Evolutionary conservation across 2,797 vertebrate species (phyloP).

Genomic region (Cyprinodon diabolis): DNA sequence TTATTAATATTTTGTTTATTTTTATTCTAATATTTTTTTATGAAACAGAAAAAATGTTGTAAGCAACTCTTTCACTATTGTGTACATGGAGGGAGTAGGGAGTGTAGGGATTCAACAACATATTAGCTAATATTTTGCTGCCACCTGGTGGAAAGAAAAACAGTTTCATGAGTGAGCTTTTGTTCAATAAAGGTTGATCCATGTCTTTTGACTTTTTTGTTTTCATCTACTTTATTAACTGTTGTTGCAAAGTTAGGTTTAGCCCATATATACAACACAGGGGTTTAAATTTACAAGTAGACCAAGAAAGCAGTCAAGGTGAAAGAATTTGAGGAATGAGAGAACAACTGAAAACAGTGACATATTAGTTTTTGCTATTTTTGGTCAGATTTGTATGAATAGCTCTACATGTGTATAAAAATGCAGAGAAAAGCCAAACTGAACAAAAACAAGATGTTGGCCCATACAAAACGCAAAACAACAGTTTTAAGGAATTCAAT

Average conservation of each 20-base stretch:
- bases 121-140: conserved; percentile 36
- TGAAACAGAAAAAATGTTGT: not conserved
- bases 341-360: not conserved
- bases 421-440: not conserved
- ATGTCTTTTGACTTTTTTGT: not conserved
- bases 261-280: not conserved
- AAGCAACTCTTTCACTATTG: not conserved
- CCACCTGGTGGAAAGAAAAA: conserved; percentile 59
- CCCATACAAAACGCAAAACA: no score
- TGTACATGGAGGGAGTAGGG: not conserved
- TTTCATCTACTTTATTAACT: not conserved
- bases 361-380: not conserved
- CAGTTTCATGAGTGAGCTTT: not conserved
- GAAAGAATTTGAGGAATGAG: not conserved
- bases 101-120: not conserved
- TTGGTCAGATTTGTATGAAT: not conserved
- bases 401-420: not conserved
- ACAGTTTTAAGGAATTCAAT: no score
- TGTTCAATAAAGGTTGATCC: not conserved
- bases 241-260: not conserved
- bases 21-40: not conserved
- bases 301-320: not conserved
- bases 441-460: no score
- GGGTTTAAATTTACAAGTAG: not conserved
- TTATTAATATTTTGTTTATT: not conserved